Base-by-base conservation (phyloP, 2,888 invertebrate species). In the Drosophila barbarae region DNA sequence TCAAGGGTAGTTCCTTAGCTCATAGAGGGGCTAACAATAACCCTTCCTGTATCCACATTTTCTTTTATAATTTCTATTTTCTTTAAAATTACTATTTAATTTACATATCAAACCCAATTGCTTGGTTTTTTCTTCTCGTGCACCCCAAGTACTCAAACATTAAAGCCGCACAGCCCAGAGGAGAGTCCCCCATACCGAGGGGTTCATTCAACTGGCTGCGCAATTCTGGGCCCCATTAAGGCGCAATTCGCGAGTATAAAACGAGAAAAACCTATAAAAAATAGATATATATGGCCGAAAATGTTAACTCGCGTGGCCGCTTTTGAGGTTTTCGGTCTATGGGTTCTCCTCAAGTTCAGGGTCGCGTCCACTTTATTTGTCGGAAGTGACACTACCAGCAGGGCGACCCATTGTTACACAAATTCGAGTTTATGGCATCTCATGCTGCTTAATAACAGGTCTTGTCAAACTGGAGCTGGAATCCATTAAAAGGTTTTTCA, bases 371-470 rank as follows among this genome's bases (percentile, higher is more conserved):
- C 69, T 67, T 42, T 57, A 64, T 73, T 67, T 73, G 82, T 70
- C 82, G 78, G 78, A 84, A 79, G 84, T 84, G 82, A 76, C 84
- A 82, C 68, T 46, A 46, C 47, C 65, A 70, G 73, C 84, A 71
- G 75, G 69, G 66, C 69, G 71, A 39, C 73, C 66, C 64, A 79
- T 79, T 79, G 84, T 79, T 77, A 80, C 77, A 83, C 60, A 75
- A 65, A 70, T 71, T 53, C 47, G 36, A 50, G 71, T 64, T 71
- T 66, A 70, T 71, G 84, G 63, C 71, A 79, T 79, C 63, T 63
- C 84, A 79, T 82, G 85, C 82, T 52, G 64, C 73, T 60, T 63
- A 76, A 73, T 73, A 73, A 65, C 69, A 59, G 59, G 74, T 72
- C 76, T 75, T 68, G 77, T 71, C 73, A 77, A 71, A 78, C 65